These are phyloP conservation scores for Zaprionus capensis DNA, from an alignment of 1,140 invertebrate species.

Conservation along the genomic window DNA sequence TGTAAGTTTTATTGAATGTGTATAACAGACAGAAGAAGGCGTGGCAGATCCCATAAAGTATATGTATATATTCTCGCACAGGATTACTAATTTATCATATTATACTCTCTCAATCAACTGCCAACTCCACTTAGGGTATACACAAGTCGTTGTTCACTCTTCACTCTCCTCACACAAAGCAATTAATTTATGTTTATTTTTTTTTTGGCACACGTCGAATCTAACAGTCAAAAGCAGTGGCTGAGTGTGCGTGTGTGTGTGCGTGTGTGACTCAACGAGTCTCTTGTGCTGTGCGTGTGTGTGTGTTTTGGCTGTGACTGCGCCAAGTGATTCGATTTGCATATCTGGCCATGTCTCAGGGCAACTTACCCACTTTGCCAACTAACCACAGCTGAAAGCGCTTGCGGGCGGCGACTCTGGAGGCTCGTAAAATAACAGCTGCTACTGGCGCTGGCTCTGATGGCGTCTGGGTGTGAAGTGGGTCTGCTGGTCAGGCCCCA, in stretches of 20 bases:
- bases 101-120: not conserved
- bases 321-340: conserved; percentile 45
- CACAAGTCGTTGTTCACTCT: conserved; percentile 3
- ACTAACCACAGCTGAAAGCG: conserved; percentile 6
- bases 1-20: too few species aligned
- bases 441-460: not conserved
- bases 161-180: conserved; percentile 11
- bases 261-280: conserved; percentile 22
- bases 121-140: conserved; percentile 20
- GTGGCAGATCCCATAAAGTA: too few species aligned
- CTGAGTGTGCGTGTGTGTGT: conserved; percentile 35
- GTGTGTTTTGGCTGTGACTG: conserved; percentile 13
- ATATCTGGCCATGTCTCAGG: conserved; percentile 27
- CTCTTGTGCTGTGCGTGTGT: conserved; percentile 13
- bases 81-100: too few species aligned
- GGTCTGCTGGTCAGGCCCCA: conserved; percentile 11
- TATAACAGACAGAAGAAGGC: too few species aligned
- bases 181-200: conserved; percentile 73
- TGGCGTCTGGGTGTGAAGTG: not conserved
- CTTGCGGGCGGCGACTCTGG: conserved; percentile 3
- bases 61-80: too few species aligned
- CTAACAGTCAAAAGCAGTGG: conserved; percentile 18
- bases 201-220: conserved; percentile 68
- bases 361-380: conserved; percentile 31
- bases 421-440: conserved; percentile 1